phyloP scores from a whole-genome alignment of 2,888 invertebrate genomes.

The Zonitis immaculata region DNA sequence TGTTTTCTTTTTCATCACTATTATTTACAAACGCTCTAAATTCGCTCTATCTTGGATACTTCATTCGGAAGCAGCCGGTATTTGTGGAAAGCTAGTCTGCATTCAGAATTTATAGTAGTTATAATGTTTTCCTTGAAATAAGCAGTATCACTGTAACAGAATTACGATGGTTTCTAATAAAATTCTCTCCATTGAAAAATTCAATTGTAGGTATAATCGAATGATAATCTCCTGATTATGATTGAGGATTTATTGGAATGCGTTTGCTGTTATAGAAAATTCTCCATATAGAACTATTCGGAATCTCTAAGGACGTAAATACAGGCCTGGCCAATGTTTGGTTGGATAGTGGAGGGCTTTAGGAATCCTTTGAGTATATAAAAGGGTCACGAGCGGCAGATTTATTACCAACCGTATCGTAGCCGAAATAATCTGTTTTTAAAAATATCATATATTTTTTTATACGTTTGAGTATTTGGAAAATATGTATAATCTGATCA shows the following conservation, averaged over 20 bases:
- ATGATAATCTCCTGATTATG: background rate
- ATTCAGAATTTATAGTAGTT: too few species aligned
- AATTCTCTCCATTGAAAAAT: too few species aligned
- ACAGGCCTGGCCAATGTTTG: constrained; percentile 5
- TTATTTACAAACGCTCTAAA: too few species aligned
- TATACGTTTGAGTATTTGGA: too few species aligned
- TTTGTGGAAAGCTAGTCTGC: too few species aligned
- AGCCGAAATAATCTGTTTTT: constrained; percentile 27
- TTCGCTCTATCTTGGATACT: too few species aligned
- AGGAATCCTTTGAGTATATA: constrained; percentile 17
- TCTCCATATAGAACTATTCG: constrained; percentile 3
- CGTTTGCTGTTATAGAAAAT: background rate
- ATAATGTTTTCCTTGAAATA: too few species aligned
- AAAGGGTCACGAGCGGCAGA: constrained; percentile 19
- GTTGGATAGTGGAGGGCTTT: constrained; percentile 9
- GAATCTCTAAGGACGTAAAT: constrained; percentile 15
- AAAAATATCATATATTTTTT: constrained; percentile 31
- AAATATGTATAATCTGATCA: constrained; percentile 13
- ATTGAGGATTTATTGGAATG: background rate
- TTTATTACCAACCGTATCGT: constrained; percentile 27
- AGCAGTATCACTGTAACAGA: too few species aligned
- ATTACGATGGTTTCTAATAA: too few species aligned
- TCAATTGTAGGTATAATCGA: background rate
- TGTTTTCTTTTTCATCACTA: too few species aligned
- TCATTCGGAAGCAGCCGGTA: background rate